A percentile compares a stretch with the other conserved stretches of the same genome.
Evolutionary conservation across 2,797 vertebrate species (phyloP).

Genomic region (Betta splendens): DNA sequence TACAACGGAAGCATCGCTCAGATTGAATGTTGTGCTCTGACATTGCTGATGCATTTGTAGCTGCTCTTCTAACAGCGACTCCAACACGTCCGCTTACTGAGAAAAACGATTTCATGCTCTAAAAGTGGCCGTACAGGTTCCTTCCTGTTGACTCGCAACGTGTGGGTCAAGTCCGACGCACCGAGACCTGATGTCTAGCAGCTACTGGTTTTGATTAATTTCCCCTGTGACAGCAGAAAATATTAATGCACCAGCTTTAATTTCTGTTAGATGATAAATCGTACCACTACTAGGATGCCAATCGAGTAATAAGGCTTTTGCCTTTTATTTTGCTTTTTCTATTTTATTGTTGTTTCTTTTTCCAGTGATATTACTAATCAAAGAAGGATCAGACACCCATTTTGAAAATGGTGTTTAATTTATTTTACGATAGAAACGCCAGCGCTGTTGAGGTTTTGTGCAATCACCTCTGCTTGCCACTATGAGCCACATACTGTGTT

Average conservation of each 20-base stretch:
- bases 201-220: conserved; percentile 3
- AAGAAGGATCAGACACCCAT: conserved; percentile 52
- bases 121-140: conserved; percentile 17
- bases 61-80: conserved; percentile 9
- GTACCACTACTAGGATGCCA: conserved; percentile 68
- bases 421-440: conserved; percentile 54
- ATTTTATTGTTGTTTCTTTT: conserved; percentile 5
- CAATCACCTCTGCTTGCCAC: conserved; percentile 73
- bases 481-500: conserved; percentile 71
- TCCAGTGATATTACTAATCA: conserved; percentile 32
- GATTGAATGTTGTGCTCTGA: not conserved
- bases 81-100: conserved; percentile 21
- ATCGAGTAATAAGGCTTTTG: conserved; percentile 29
- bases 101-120: conserved; percentile 16
- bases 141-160: not conserved
- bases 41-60: not conserved
- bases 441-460: conserved; percentile 62
- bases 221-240: conserved; percentile 53
- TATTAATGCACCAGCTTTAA: conserved; percentile 34
- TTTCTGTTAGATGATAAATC: conserved; percentile 33
- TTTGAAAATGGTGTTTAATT: conserved; percentile 70
- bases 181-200: not conserved
- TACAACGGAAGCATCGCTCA: conserved; percentile 1
- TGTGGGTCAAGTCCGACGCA: conserved; percentile 5
- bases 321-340: not conserved